Percentiles rank a stretch among this genome's conserved stretches.
These are phyloP conservation scores for Periophthalmodon schlosseri DNA, from an alignment of 2,113 vertebrate genomes.

Conservation along the genomic window DNA sequence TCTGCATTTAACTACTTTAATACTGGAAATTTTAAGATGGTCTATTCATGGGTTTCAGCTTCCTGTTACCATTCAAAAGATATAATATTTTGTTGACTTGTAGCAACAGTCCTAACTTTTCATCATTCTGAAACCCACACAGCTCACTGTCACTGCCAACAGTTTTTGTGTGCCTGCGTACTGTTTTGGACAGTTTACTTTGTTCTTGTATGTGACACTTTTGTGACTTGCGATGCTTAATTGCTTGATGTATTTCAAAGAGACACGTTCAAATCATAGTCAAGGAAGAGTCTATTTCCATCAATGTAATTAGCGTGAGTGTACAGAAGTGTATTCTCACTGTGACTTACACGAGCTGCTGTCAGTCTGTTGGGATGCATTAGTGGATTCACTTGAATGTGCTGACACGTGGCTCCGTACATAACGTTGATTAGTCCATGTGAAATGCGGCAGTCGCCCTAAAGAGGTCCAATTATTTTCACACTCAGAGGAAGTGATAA, in stretches of 20 bases:
- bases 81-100: too few relatives aligned
- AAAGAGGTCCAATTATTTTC: slow-evolving; percentile 42
- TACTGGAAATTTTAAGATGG: too few relatives aligned
- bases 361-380: slow-evolving; percentile 30
- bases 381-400: slow-evolving; percentile 15
- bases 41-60: too few relatives aligned
- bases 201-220: background rate
- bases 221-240: background rate
- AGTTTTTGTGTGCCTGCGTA: background rate
- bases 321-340: slow-evolving; percentile 16
- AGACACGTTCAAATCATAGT: background rate
- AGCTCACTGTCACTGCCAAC: background rate
- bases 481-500: slow-evolving; percentile 37
- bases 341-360: slow-evolving; percentile 19
- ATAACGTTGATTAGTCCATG: slow-evolving; percentile 29
- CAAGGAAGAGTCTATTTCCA: background rate
- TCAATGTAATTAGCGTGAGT: background rate
- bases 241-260: background rate
- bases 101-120: too few relatives aligned
- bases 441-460: slow-evolving; percentile 25
- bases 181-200: background rate
- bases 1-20: too few relatives aligned
- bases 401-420: slow-evolving; percentile 6
- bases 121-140: background rate
- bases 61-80: too few relatives aligned